phyloP scores from a whole-genome alignment of 2,113 vertebrate species.

The Burhinus bistriatus region DNA sequence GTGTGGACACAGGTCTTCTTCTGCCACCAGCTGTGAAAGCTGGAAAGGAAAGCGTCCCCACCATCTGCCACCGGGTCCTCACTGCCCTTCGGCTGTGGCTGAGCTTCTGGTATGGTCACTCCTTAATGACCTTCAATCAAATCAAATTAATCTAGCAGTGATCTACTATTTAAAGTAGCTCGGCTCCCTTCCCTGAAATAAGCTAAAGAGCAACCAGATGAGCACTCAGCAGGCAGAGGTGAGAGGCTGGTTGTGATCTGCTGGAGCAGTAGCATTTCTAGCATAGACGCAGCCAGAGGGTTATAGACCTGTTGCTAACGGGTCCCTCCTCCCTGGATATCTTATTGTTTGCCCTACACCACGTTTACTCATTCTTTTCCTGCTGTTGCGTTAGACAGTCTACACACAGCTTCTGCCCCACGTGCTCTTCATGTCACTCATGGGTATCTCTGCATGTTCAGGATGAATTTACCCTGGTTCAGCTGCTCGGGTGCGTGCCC shows the following conservation, averaged over 20 bases:
- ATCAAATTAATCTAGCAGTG: background rate
- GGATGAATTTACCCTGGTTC: background rate
- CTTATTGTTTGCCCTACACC: background rate
- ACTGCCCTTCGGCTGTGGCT: background rate
- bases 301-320: background rate
- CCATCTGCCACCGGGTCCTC: background rate
- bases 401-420: background rate
- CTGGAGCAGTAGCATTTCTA: background rate
- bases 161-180: background rate
- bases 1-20: background rate
- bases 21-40: background rate
- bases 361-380: background rate
- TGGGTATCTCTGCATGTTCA: too few species aligned
- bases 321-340: background rate
- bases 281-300: background rate
- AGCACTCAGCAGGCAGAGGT: background rate
- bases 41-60: background rate
- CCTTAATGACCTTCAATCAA: conserved; percentile 21
- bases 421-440: background rate
- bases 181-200: background rate
- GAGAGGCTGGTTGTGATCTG: background rate
- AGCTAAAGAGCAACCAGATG: background rate
- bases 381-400: background rate
- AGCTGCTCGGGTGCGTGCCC: background rate
- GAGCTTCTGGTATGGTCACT: conserved; percentile 19